Conservation (phyloP, 1,140 invertebrate species). For the Drosophila nigromelanica region DNA sequence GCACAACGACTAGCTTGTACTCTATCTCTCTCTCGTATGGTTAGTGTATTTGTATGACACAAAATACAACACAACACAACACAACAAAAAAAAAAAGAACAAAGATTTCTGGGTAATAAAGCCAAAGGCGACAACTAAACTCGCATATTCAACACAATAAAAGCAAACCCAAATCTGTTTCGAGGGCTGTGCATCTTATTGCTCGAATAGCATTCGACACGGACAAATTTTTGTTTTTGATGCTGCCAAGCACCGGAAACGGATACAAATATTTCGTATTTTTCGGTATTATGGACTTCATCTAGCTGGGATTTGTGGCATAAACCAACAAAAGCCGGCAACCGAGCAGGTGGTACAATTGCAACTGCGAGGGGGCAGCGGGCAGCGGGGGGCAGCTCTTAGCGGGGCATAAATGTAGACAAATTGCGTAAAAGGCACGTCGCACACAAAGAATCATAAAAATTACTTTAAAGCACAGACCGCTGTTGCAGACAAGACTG, state of each 20-base stretch:
- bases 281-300: constrained; percentile 58
- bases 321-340: constrained; percentile 49
- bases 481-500: constrained; percentile 16
- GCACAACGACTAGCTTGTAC: background rate
- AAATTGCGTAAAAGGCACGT: constrained; percentile 61
- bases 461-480: constrained; percentile 50
- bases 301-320: constrained; percentile 51
- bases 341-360: constrained; percentile 20
- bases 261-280: constrained; percentile 61
- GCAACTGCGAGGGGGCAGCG: background rate
- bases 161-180: constrained; percentile 30
- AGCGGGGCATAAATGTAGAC: constrained; percentile 43
- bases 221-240: constrained; percentile 28
- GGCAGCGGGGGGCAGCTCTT: background rate
- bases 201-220: constrained; percentile 28
- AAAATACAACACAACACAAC: background rate
- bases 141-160: constrained; percentile 19
- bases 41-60: background rate
- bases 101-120: constrained; percentile 2
- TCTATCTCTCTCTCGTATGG: constrained; percentile 87
- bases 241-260: constrained; percentile 35
- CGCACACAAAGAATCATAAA: constrained; percentile 47
- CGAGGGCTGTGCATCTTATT: constrained; percentile 34
- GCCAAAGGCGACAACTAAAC: constrained; percentile 9
- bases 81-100: background rate